Conservation (phyloP, 2,113 vertebrate species). For the Pampusana beccarii region DNA sequence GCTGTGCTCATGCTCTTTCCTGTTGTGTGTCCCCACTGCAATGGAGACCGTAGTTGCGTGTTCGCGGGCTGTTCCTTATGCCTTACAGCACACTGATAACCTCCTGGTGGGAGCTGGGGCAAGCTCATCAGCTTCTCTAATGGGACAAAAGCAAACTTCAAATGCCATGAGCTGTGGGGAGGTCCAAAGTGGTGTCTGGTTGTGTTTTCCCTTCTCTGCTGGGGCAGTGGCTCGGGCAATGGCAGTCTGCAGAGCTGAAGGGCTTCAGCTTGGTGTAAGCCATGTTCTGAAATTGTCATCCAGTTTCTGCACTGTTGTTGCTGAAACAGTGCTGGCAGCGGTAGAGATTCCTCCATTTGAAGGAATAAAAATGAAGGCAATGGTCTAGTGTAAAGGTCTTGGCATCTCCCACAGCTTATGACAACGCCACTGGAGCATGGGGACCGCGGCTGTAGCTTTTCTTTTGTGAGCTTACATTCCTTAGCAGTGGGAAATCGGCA, state of each 20-base stretch:
- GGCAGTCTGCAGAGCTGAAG: neutral
- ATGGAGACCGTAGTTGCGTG: fast-evolving
- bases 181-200: neutral
- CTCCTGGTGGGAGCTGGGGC: neutral
- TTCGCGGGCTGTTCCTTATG: neutral
- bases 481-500: constrained; percentile 35
- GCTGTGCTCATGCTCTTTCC: fast-evolving
- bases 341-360: neutral
- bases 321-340: neutral
- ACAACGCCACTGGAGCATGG: neutral
- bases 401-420: constrained; percentile 47
- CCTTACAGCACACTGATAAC: neutral
- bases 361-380: constrained; percentile 1
- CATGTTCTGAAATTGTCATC: fast-evolving
- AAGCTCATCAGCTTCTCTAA: neutral
- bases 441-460: neutral
- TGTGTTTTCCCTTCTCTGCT: neutral
- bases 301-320: neutral
- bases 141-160: neutral
- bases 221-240: neutral
- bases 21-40: neutral
- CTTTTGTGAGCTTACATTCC: constrained; percentile 45
- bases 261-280: neutral
- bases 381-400: constrained; percentile 51
- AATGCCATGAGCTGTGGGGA: neutral